Evolutionary conservation across 2,797 vertebrate species (phyloP), one percentile per base, ranked within the genome.

Genomic region (Pygocentrus nattereri): DNA sequence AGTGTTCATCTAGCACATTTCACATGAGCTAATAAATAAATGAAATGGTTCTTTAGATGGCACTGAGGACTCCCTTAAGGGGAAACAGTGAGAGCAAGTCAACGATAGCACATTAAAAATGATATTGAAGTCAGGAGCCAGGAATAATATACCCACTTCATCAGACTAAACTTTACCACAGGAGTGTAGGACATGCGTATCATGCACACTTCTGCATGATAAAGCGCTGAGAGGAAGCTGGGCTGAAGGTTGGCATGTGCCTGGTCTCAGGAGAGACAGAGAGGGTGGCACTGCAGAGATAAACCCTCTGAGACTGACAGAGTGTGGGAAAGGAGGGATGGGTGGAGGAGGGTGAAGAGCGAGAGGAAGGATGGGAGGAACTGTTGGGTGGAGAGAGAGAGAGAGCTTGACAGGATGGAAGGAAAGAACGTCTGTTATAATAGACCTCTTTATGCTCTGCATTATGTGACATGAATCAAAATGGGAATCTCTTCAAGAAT

Each of bases 351-450:
- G 79, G 71, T 31, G 31, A 61, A 59, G 71, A 78, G 52, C 76
- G 38, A 72, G 76, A 74, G 74, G 75, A 80, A 25, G 56, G 76
- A 76, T 73, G 34, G 62, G 74, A 83, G 81, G 65, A 74, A 59
- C 62, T 56, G 67, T 68, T 65, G 73, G 56, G 54, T 81, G 67
- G 41, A 73, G 69, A 62, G 79, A 44, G 54, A 44, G 41, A 44
- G 41, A 44, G 80, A 79, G 67, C 56, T 58, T 68, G 78, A 67
- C 74, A 54, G 68, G 56, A 78, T 49, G 49, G 62, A 68, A 81
- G 77, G 76, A 76, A 44, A 30, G 27, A 59, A 50, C 31, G 62
- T 21, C n/a, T 75, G 70, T 76, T 69, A 25, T 49, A 25, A 74
- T 34, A 58, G 34, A 18, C 44, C 11, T 21, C n/a, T 62, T 71